Percentiles rank a stretch among this genome's conserved stretches.
phyloP scores from a whole-genome alignment of 1,140 invertebrate species.

The Formica selysi region DNA sequence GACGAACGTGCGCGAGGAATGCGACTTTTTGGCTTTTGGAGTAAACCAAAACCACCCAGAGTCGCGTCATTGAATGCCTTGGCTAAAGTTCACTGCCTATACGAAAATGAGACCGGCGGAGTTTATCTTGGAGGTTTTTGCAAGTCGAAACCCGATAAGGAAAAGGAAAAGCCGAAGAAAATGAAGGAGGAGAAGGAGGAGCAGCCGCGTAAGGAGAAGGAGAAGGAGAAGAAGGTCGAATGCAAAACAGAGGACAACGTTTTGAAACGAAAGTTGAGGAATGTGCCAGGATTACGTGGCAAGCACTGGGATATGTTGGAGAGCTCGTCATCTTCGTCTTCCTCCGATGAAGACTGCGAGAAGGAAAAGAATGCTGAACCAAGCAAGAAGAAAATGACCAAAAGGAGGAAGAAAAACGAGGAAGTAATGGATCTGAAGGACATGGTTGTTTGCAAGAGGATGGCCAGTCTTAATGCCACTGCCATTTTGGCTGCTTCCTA shows the following conservation, averaged over 20 bases:
- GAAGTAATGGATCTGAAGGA: slow-evolving; percentile 94
- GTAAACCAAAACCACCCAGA: slow-evolving; percentile 92
- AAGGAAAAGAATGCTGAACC: slow-evolving; percentile 84
- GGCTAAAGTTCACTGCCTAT: slow-evolving; percentile 96
- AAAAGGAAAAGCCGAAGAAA: slow-evolving; percentile 76
- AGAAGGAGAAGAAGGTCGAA: slow-evolving; percentile 80
- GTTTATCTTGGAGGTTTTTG: slow-evolving; percentile 88
- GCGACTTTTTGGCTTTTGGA: slow-evolving; percentile 88
- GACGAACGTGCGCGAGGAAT: slow-evolving; percentile 84
- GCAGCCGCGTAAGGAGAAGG: slow-evolving; percentile 69
- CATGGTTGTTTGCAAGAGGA: slow-evolving; percentile 95
- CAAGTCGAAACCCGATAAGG: slow-evolving; percentile 84
- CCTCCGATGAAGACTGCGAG: slow-evolving; percentile 85
- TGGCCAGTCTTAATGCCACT: slow-evolving; percentile 97
- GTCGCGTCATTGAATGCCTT: slow-evolving; percentile 95
- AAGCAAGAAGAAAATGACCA: slow-evolving; percentile 80
- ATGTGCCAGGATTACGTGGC: slow-evolving; percentile 91
- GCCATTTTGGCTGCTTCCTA: slow-evolving; percentile 97
- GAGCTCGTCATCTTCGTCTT: slow-evolving; percentile 87
- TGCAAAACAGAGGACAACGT: slow-evolving; percentile 74
- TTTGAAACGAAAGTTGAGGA: slow-evolving; percentile 89
- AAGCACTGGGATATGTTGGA: slow-evolving; percentile 94
- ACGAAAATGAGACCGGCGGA: slow-evolving; percentile 94
- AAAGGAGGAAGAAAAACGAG: slow-evolving; percentile 88
- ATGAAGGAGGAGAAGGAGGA: slow-evolving; percentile 75